Percentiles rank a stretch among this genome's conserved stretches.
These are phyloP conservation scores for Druon quercuslanigerum DNA, from an alignment of 1,140 invertebrate genomes.

Conservation along the genomic window DNA sequence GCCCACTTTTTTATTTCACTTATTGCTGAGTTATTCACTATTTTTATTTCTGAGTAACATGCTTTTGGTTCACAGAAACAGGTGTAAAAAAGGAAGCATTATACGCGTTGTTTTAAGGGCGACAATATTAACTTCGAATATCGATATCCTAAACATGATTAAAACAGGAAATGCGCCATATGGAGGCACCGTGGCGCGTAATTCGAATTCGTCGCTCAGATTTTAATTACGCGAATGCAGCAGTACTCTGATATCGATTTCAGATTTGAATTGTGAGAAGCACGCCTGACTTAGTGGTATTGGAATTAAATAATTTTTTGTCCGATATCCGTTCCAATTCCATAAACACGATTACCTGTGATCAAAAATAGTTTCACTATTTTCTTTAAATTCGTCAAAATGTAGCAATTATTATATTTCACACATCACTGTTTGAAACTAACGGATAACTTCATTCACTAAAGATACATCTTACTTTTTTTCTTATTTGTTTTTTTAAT, in stretches of 20 bases:
- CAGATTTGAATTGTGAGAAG: neutral
- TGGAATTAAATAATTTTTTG: neutral
- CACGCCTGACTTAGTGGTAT: conserved; percentile 1
- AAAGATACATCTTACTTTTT: neutral
- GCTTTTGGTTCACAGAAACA: neutral
- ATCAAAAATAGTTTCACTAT: neutral
- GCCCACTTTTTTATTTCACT: no score
- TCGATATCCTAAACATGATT: conserved; percentile 1
- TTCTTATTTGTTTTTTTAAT: no score
- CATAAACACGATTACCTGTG: neutral
- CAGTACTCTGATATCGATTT: conserved; percentile 7
- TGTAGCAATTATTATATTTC: neutral
- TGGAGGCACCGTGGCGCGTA: neutral
- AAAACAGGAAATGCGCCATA: neutral
- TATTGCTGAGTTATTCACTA: no score
- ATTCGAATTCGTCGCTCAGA: conserved; percentile 14
- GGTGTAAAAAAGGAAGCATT: neutral
- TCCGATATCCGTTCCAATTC: neutral
- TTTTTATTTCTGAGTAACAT: neutral
- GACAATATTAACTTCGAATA: neutral
- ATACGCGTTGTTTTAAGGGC: neutral
- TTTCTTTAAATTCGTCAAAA: neutral
- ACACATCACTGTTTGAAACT: conserved; percentile 13
- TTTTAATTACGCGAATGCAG: conserved; percentile 20
- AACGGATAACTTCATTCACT: neutral